phyloP scores from a whole-genome alignment of 2,113 vertebrate genomes.

The Lagenorhynchus albirostris region DNA sequence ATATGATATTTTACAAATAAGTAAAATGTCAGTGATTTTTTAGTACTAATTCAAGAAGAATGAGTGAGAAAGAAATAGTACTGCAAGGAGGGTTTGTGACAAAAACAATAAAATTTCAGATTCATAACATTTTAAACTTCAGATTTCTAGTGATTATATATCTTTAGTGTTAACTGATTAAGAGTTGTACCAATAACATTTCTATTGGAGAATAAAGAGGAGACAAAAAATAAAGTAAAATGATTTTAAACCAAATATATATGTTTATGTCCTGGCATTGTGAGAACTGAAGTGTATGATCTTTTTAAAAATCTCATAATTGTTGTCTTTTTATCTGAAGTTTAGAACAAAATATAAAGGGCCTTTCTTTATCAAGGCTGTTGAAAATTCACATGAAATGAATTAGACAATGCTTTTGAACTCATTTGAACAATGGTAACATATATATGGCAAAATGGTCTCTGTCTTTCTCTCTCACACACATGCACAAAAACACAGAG shows the following conservation, averaged over 20 bases:
- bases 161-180: neutral
- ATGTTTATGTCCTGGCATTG: neutral
- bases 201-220: neutral
- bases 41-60: neutral
- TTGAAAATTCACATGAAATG: neutral
- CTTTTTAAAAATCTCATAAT: neutral
- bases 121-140: neutral
- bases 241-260: neutral
- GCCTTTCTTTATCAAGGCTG: neutral
- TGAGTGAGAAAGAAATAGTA: neutral
- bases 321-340: neutral
- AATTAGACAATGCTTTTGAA: neutral
- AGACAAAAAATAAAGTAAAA: neutral
- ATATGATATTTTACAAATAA: neutral
- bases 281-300: neutral
- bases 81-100: rapidly evolving
- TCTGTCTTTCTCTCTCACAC: neutral
- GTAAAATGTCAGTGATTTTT: neutral
- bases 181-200: neutral
- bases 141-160: neutral
- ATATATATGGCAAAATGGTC: neutral
- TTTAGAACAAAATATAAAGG: neutral
- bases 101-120: neutral
- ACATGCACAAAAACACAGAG: neutral
- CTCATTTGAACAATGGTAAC: neutral